phyloP scores from a whole-genome alignment of 2,888 invertebrate species.

The Argyra leucocephala region DNA sequence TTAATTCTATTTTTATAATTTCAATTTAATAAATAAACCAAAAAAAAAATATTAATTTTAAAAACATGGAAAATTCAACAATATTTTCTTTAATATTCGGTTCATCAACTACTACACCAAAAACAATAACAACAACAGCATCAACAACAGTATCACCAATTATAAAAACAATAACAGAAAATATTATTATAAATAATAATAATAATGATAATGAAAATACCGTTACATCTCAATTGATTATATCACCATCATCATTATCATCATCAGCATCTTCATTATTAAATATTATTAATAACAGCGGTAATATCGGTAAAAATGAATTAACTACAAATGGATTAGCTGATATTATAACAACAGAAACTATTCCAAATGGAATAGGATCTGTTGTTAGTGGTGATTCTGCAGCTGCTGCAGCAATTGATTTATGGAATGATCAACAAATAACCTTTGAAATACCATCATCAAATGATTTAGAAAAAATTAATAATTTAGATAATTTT shows the following conservation, averaged over 20 bases:
- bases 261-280: neutral
- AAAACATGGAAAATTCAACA: neutral
- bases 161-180: neutral
- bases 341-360: neutral
- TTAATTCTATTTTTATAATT: no score
- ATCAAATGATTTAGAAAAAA: slow-evolving; percentile 39
- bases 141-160: neutral
- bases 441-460: slow-evolving; percentile 42
- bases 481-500: slow-evolving; percentile 39
- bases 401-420: neutral
- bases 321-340: neutral
- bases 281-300: neutral
- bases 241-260: neutral
- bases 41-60: neutral
- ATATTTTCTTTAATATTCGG: neutral
- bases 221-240: neutral
- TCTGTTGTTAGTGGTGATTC: neutral
- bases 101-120: neutral
- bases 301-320: neutral
- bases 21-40: no score
- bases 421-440: slow-evolving; percentile 24
- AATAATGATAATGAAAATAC: neutral
- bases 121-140: neutral
- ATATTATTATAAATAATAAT: neutral
- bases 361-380: neutral